Conservation (phyloP, 1,140 invertebrate genomes). For the Tetraneura akinire region DNA sequence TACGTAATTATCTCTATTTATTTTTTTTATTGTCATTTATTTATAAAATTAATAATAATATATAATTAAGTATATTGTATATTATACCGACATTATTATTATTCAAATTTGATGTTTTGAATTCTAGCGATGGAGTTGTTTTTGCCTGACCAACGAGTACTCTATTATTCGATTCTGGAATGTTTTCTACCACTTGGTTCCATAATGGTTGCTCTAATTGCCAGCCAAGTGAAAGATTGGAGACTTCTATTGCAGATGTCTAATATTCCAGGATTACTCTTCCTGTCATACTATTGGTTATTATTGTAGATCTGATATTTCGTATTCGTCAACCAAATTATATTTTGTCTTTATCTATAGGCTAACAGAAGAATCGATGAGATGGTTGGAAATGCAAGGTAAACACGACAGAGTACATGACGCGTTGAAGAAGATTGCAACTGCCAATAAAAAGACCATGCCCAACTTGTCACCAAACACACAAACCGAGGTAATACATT, state of each 20-base stretch:
- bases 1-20: too few relatives aligned
- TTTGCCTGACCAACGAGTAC: constrained; percentile 70
- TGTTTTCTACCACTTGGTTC: constrained; percentile 72
- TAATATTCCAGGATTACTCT: constrained; percentile 60
- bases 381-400: constrained; percentile 65
- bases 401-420: constrained; percentile 61
- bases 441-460: constrained; percentile 62
- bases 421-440: constrained; percentile 63
- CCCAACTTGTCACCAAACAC: constrained; percentile 54
- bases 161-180: constrained; percentile 71
- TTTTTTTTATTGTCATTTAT: too few relatives aligned
- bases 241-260: constrained; percentile 1
- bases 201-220: constrained; percentile 66
- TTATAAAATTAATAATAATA: too few relatives aligned
- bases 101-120: too few relatives aligned
- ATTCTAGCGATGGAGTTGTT: constrained; percentile 75
- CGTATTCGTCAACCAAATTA: too few relatives aligned
- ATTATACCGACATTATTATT: too few relatives aligned
- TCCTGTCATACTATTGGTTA: constrained; percentile 34
- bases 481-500: background rate
- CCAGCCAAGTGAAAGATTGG: constrained; percentile 60
- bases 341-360: constrained; percentile 54
- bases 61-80: too few relatives aligned
- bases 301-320: background rate
- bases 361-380: constrained; percentile 67